Base-by-base conservation (phyloP, 2,888 invertebrate genomes). In the Thera obeliscata region DNA sequence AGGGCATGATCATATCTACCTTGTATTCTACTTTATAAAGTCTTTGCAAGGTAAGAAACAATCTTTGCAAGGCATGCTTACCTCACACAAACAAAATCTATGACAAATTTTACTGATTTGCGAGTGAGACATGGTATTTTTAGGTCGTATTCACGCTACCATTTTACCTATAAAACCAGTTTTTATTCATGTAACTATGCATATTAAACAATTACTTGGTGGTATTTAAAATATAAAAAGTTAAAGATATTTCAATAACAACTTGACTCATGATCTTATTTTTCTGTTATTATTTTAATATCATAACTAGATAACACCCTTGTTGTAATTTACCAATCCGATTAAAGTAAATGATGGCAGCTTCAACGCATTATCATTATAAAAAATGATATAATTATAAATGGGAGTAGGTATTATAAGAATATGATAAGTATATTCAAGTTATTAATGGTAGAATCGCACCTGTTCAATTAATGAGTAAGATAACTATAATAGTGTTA, bases 161-260 rank as follows among this genome's bases (percentile, higher is more conserved):
- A 41, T 1, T 38, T 38, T 38, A 7, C 41, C 41, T 4, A 41
- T 4, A 7, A 1, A 41, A 41, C 41, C 5, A 38, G 38, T 38
- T 38, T 38, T 38, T 38, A 38, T 6, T 5, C 38, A 38, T 5
- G 4, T 38, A 38, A 0, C 4, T 38, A 69, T 76, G 62, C 1
- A 22, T 59, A 8, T 50, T 60, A 56, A 55, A 64, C 35, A 71
- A 69, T 65, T 61, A 57, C 12, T 50, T n/a, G 6, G 12, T 7
- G 7, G 35, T 0, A 9, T 8, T 38, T 46, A n/a, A 33, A 49
- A 56, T 48, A 54, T 11, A 61, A 38, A 33, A 59, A n/a, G 41
- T 33, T 36, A 11, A 76, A 80, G 74, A 77, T 76, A 78, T 57
- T 79, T 76, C 81, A 81, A 83, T 81, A 83, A 76, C 78, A 73